phyloP scores from a whole-genome alignment of 2,113 vertebrate species.

The Machaerirhynchus nigripectus region DNA sequence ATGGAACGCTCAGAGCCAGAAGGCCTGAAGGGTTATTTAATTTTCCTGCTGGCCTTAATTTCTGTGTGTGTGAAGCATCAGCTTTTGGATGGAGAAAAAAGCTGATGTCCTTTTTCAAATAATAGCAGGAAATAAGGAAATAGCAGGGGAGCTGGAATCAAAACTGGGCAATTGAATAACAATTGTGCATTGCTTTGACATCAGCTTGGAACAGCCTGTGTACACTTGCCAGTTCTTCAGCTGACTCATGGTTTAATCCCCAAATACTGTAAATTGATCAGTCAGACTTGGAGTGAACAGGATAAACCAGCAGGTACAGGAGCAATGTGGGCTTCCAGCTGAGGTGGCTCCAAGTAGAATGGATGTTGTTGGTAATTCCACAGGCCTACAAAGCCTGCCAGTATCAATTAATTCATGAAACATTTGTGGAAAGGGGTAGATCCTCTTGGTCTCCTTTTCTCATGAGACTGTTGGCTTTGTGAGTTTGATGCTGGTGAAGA shows the following conservation, averaged over 20 bases:
- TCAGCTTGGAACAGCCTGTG: neutral
- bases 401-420: neutral
- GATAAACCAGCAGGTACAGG: neutral
- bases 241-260: neutral
- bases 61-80: neutral
- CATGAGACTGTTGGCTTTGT: neutral
- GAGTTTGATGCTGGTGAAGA: neutral
- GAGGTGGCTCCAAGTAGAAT: neutral
- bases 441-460: neutral
- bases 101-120: neutral
- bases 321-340: neutral
- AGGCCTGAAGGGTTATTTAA: neutral
- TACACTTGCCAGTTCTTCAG: neutral
- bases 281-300: neutral
- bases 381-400: neutral
- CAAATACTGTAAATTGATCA: neutral
- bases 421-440: neutral
- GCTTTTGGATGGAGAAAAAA: neutral
- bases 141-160: neutral
- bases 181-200: neutral
- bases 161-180: neutral
- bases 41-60: neutral
- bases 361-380: neutral
- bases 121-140: constrained; percentile 15
- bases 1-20: neutral